These are phyloP conservation scores for Odontomyia ornata DNA, from an alignment of 2,888 invertebrate genomes.

Conservation along the genomic window DNA sequence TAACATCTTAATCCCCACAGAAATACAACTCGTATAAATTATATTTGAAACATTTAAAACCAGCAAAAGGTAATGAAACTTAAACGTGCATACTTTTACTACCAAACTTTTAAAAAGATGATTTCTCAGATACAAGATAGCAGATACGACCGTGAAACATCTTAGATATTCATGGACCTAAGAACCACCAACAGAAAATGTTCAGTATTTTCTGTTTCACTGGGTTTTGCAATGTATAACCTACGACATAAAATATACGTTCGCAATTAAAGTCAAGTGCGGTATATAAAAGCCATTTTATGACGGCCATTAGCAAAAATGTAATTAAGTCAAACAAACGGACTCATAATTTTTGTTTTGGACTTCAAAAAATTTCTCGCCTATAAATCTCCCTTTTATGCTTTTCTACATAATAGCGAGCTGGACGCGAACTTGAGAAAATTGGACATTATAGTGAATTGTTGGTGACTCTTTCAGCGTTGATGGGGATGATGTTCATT, in stretches of 20 bases:
- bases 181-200: neutral
- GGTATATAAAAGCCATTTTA: constrained; percentile 47
- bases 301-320: constrained; percentile 49
- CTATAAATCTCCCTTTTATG: constrained; percentile 48
- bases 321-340: constrained; percentile 50
- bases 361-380: constrained; percentile 49
- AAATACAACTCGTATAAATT: constrained; percentile 27
- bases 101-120: constrained; percentile 36
- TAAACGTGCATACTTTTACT: constrained; percentile 34
- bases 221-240: constrained; percentile 31
- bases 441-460: constrained; percentile 18
- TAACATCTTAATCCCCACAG: constrained; percentile 23
- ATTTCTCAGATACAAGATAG: constrained; percentile 33
- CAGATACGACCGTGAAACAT: constrained; percentile 42
- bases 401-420: constrained; percentile 3
- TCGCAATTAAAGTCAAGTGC: constrained; percentile 48
- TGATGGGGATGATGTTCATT: constrained; percentile 33
- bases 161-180: constrained; percentile 6
- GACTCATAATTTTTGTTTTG: constrained; percentile 48
- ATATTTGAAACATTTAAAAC: constrained; percentile 22
- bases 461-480: neutral
- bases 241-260: constrained; percentile 43
- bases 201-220: neutral
- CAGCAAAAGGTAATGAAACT: constrained; percentile 31
- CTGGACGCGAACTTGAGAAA: constrained; percentile 14